Percentiles rank a stretch among this genome's conserved stretches.
These are phyloP conservation scores for Sipunculus nudus DNA, from an alignment of 2,888 invertebrate species.

Conservation along the genomic window DNA sequence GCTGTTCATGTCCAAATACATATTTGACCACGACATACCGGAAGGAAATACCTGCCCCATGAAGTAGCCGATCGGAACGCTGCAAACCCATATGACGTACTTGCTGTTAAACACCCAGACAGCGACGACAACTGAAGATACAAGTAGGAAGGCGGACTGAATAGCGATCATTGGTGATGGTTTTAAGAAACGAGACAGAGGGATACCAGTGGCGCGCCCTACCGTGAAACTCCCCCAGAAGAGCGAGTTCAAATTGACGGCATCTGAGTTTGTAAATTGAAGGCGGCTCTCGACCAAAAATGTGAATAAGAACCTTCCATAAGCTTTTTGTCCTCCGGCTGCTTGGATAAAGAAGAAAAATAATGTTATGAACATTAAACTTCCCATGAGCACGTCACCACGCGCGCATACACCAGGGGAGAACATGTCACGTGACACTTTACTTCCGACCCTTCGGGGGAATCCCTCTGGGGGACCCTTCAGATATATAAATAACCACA, in stretches of 20 bases:
- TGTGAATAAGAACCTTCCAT: slow-evolving; percentile 47
- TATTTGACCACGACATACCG: slow-evolving; percentile 48
- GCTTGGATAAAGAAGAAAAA: slow-evolving; percentile 46
- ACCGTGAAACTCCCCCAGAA: slow-evolving; percentile 49
- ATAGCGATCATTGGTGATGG: too few species aligned
- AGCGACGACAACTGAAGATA: slow-evolving; percentile 37
- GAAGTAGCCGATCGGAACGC: slow-evolving; percentile 40
- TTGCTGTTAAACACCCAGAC: slow-evolving; percentile 38
- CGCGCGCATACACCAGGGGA: slow-evolving; percentile 42
- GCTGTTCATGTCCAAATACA: slow-evolving; percentile 45
- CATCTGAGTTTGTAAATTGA: slow-evolving; percentile 39
- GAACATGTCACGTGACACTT: slow-evolving; percentile 27
- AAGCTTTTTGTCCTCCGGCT: slow-evolving; percentile 46
- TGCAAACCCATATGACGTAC: slow-evolving; percentile 43
- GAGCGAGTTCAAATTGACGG: slow-evolving; percentile 43
- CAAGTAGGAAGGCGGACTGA: slow-evolving; percentile 31
- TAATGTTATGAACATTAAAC: slow-evolving; percentile 35
- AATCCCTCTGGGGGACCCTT: too few species aligned
- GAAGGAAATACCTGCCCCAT: slow-evolving; percentile 45
- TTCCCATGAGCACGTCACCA: slow-evolving; percentile 41
- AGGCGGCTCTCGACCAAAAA: slow-evolving; percentile 47
- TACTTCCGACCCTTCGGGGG: too few species aligned
- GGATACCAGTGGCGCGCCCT: slow-evolving; percentile 42
- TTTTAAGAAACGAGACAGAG: slow-evolving; percentile 40
- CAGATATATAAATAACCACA: too few species aligned